Evolutionary conservation across 2,888 invertebrate genomes (phyloP), one percentile per base, ranked within the genome.

Genomic region (Brachyopa scutellaris): DNA sequence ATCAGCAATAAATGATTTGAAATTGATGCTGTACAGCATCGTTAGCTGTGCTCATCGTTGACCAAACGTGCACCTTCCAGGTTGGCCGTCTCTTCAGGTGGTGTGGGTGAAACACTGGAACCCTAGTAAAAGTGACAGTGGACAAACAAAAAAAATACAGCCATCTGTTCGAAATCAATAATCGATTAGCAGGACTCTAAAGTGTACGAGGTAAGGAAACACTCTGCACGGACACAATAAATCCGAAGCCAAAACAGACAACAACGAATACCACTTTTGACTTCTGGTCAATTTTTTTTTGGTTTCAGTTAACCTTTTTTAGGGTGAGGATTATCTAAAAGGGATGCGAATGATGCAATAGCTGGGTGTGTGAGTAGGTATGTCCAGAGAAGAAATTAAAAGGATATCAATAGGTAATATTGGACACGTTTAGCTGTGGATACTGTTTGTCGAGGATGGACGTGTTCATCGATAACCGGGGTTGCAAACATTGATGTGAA

Each of bases 1-100:
- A 82, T 82, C 82, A 77, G 77, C 82, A 82, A 82, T 82, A 82
- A 82, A 82, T 82, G 82, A 82, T 82, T 82, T 66, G 82, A 82
- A 82, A 82, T 82, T 82, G 82, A 82, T 82, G 77, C 72, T 82
- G 70, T 77, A 77, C 82, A 77, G 26, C 53, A 59, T 82, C 76
- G 80, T 80, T 80, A 76, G 80, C 69, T 64, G 36, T 64, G 67
- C 62, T 70, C 82, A 70, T 61, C 29, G 77, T 61, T 82, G 82
- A 66, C 82, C 77, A 72, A 77, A 77, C 70, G 82, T 82, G 64
- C 66, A 82, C 77, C 82, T 82, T 67, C 29, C 64, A 77, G 77
- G 70, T 77, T 77, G 49, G 26, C 33, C 13, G 19, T 42, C 11
- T 13, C n/a, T 45, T 2, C 26, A 7, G 33, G 49, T 21, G 8